Evolutionary conservation across 2,797 vertebrate species (phyloP).

Genomic region (Ispidina lecontei): DNA sequence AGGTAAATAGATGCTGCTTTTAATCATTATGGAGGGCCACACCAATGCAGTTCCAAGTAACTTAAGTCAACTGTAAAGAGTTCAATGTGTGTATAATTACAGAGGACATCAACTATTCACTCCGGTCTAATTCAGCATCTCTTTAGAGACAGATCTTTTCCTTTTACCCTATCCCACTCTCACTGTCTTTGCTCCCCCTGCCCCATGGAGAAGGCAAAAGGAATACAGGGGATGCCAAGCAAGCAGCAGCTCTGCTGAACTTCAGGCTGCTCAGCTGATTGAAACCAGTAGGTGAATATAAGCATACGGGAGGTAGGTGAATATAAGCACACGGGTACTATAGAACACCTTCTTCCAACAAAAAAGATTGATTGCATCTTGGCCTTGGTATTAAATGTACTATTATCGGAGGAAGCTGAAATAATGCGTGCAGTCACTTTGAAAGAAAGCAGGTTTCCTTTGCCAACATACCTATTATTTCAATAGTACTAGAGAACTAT

Average conservation of each 20-base stretch:
- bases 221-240: background rate
- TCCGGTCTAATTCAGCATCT: conserved; percentile 66
- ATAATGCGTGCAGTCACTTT: conserved; percentile 66
- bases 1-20: conserved; percentile 80
- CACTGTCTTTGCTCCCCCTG: background rate
- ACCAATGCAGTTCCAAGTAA: conserved; percentile 73
- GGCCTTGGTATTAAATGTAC: conserved; percentile 58
- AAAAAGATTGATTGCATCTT: conserved; percentile 69
- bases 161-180: background rate
- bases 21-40: conserved; percentile 75
- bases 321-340: background rate
- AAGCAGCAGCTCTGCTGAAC: conserved; percentile 4
- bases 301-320: background rate
- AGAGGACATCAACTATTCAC: conserved; percentile 69
- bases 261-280: background rate
- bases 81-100: conserved; percentile 77
- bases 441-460: conserved; percentile 68
- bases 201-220: background rate
- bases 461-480: conserved; percentile 66
- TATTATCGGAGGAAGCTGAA: conserved; percentile 69
- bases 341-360: conserved; percentile 37
- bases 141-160: conserved; percentile 24
- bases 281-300: background rate
- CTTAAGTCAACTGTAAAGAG: conserved; percentile 80
- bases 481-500: conserved; percentile 63